Conservation (phyloP, 2,113 vertebrate species). For the Nyctibius bracteatus region DNA sequence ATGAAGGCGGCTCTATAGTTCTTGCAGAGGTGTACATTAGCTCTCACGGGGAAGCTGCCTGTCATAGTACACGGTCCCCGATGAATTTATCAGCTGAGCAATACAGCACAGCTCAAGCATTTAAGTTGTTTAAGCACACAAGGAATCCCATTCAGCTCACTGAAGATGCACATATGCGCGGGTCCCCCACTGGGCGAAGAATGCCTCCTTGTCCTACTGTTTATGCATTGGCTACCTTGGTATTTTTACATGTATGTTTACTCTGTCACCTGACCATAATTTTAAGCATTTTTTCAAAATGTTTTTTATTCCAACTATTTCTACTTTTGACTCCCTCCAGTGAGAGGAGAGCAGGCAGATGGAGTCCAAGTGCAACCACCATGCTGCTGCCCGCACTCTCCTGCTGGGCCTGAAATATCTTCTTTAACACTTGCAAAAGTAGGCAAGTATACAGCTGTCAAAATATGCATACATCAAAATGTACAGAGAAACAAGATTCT, state of each 20-base stretch:
- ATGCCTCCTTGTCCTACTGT: constrained; percentile 26
- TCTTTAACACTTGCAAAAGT: not conserved
- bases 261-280: not conserved
- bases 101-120: not conserved
- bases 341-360: not conserved
- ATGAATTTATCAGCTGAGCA: not conserved
- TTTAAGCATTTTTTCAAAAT: not conserved
- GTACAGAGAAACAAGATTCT: not conserved
- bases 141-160: not conserved
- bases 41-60: not conserved
- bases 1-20: not conserved
- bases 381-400: not conserved
- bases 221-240: not conserved
- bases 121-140: not conserved
- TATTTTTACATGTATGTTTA: not conserved
- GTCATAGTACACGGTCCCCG: not conserved
- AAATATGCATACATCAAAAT: not conserved
- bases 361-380: accelerated
- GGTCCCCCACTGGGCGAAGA: not conserved
- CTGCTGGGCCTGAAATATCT: not conserved
- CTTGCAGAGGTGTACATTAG: not conserved
- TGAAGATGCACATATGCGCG: not conserved
- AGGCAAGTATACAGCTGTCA: not conserved
- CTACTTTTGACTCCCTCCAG: not conserved
- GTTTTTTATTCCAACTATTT: not conserved